A percentile compares a stretch with the other conserved stretches of the same genome.
phyloP scores from a whole-genome alignment of 2,888 invertebrate genomes.

The Malachius bipustulatus region DNA sequence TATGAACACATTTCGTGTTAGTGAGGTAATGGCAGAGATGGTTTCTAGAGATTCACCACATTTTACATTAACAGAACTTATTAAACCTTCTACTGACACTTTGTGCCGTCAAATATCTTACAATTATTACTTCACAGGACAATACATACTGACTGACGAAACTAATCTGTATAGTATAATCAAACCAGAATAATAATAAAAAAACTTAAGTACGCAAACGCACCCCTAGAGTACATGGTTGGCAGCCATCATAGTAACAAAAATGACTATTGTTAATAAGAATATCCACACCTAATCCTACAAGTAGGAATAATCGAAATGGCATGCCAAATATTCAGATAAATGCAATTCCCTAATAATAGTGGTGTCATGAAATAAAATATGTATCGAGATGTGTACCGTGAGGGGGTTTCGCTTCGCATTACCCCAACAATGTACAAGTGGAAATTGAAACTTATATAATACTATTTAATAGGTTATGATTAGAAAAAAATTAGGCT shows the following conservation, averaged over 20 bases:
- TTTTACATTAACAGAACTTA: constrained; percentile 26
- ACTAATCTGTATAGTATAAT: constrained; percentile 17
- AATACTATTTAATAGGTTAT: constrained; percentile 12
- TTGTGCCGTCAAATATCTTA: constrained; percentile 14
- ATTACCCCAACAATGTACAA: constrained; percentile 27
- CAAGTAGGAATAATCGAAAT: constrained; percentile 15
- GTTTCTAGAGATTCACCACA: constrained; percentile 31
- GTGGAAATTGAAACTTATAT: constrained; percentile 18
- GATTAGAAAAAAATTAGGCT: no score
- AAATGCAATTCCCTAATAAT: constrained; percentile 29
- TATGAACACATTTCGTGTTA: constrained; percentile 35
- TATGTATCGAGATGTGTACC: constrained; percentile 21
- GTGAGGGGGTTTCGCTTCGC: constrained; percentile 22
- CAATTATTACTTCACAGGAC: constrained; percentile 18
- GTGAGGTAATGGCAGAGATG: constrained; percentile 35
- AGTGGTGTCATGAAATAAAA: constrained; percentile 24
- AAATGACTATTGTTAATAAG: constrained; percentile 18
- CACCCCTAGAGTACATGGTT: constrained; percentile 28
- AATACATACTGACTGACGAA: no score
- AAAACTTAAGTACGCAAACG: constrained; percentile 31
- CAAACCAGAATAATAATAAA: constrained; percentile 20
- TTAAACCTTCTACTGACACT: not conserved
- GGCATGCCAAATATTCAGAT: constrained; percentile 24
- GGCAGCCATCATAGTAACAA: constrained; percentile 27
- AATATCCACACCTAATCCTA: constrained; percentile 22